phyloP scores from a whole-genome alignment of 2,797 vertebrate species.

The Chrysolophus pictus region DNA sequence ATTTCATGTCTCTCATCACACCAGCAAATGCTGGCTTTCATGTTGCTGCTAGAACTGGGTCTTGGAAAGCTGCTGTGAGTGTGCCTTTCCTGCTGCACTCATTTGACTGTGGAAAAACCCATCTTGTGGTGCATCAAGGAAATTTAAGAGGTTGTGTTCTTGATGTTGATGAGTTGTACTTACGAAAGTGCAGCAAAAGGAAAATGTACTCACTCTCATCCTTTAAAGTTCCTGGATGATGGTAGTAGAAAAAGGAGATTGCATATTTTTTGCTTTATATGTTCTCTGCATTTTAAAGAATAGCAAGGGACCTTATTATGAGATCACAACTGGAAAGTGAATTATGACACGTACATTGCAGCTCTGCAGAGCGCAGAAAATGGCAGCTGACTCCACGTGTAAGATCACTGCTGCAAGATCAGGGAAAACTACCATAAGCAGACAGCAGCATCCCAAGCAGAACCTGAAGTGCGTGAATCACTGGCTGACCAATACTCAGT shows the following conservation, averaged over 20 bases:
- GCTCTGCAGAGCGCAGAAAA: neutral
- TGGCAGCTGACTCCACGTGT: neutral
- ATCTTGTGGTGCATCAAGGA: neutral
- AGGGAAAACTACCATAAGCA: neutral
- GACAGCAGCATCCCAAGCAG: neutral
- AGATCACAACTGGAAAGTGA: neutral
- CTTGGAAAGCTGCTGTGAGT: neutral
- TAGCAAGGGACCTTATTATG: neutral
- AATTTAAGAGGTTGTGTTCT: neutral
- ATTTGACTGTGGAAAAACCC: neutral
- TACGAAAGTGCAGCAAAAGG: neutral
- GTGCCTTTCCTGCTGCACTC: neutral
- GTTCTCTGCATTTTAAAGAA: neutral
- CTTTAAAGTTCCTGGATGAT: neutral
- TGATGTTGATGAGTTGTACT: neutral
- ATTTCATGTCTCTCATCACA: neutral
- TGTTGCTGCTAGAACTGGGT: neutral
- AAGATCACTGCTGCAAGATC: neutral
- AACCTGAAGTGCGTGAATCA: neutral
- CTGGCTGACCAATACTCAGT: neutral
- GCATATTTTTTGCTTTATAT: neutral
- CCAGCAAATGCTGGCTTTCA: neutral
- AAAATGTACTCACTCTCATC: neutral
- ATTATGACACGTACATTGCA: neutral
- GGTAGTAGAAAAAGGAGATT: neutral